A percentile compares a stretch with the other conserved stretches of the same genome.
Conservation (phyloP, 1,140 invertebrate species). For the Ericerus pela region DNA sequence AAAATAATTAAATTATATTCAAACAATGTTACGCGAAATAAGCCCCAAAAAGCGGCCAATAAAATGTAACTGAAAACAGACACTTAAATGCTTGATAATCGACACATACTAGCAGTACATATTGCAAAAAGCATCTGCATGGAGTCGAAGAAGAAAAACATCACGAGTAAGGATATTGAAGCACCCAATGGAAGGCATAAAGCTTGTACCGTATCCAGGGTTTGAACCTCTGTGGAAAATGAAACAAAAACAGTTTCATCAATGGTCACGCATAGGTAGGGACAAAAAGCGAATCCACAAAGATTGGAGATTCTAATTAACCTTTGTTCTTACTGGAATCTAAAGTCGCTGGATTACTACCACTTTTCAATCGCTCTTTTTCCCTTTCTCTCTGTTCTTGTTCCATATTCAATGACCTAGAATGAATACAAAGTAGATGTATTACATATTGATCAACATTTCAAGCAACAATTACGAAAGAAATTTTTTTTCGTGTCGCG, state of each 20-base stretch:
- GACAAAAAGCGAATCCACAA: background rate
- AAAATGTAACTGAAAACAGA: conserved; percentile 1
- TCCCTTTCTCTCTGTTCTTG: conserved; percentile 77
- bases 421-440: too few relatives aligned
- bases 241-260: background rate
- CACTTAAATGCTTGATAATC: too few relatives aligned
- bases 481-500: too few relatives aligned
- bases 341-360: conserved; percentile 12
- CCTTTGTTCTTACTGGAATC: conserved; percentile 17
- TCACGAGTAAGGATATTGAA: conserved; percentile 85
- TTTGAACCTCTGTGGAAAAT: conserved; percentile 59
- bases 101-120: conserved; percentile 80
- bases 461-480: too few relatives aligned
- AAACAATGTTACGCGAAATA: background rate
- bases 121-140: conserved; percentile 96
- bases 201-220: conserved; percentile 90
- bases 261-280: background rate
- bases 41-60: background rate
- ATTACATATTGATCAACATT: too few relatives aligned
- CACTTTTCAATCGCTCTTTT: conserved; percentile 53
- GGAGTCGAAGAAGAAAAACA: conserved; percentile 98
- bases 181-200: conserved; percentile 90
- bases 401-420: conserved; percentile 83
- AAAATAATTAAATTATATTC: background rate
- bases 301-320: background rate